These are phyloP conservation scores for Gadus macrocephalus DNA, from an alignment of 2,113 vertebrate species.

Conservation along the genomic window DNA sequence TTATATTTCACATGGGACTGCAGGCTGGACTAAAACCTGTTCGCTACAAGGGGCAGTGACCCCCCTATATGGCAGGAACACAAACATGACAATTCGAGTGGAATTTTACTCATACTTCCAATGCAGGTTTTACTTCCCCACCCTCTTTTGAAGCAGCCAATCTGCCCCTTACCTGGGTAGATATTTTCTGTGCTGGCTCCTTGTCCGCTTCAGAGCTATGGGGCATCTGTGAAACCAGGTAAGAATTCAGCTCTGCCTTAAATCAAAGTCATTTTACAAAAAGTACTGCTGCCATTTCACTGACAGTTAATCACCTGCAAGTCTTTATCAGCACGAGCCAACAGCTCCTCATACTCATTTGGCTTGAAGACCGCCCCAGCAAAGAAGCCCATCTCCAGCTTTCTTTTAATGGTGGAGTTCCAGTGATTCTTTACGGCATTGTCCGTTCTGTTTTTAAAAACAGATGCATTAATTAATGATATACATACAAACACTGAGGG, in stretches of 20 bases:
- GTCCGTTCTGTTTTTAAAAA: conserved; percentile 77
- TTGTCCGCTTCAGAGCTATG: conserved; percentile 41
- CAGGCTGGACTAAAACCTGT: too few species aligned
- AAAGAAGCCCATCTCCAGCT: conserved; percentile 88
- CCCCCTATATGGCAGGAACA: too few species aligned
- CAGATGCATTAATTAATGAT: too few species aligned
- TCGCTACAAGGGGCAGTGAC: too few species aligned
- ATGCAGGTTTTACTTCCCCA: too few species aligned
- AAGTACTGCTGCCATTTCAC: too few species aligned
- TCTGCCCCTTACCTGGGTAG: conserved; percentile 41
- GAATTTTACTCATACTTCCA: too few species aligned
- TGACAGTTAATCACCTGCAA: conserved; percentile 45
- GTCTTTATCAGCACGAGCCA: conserved; percentile 48
- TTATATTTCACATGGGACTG: too few species aligned
- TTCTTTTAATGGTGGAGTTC: conserved; percentile 98
- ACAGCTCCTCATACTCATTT: conserved; percentile 77
- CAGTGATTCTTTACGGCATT: conserved; percentile 99
- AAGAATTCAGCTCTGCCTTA: background rate
- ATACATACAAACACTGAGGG: too few species aligned
- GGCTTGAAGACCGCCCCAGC: conserved; percentile 71
- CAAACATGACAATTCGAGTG: too few species aligned
- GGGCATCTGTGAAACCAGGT: conserved; percentile 44
- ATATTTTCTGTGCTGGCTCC: conserved; percentile 33
- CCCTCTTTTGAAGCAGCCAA: too few species aligned
- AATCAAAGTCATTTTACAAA: background rate